These are phyloP conservation scores for Ctenopoma kingsleyae DNA, from an alignment of 2,797 vertebrate genomes.

Conservation along the genomic window DNA sequence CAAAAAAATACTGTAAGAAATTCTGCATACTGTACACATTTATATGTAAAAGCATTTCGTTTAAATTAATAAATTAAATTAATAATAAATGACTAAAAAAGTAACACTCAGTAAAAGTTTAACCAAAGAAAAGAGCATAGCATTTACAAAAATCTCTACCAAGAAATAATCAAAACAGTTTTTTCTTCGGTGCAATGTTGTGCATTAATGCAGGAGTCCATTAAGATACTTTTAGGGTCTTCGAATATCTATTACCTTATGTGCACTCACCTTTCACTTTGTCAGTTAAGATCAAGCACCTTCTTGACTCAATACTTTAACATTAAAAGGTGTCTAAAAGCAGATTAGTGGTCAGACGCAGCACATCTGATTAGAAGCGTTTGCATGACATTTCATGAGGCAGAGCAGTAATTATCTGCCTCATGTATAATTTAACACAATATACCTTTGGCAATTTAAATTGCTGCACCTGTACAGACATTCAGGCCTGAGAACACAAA, in stretches of 20 bases:
- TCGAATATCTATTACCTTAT: not conserved
- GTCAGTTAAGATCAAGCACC: constrained; percentile 12
- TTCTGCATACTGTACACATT: no score
- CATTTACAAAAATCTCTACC: no score
- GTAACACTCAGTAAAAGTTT: no score
- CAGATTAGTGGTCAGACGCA: constrained; percentile 21
- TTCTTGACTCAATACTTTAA: constrained; percentile 5
- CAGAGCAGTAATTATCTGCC: constrained; percentile 43
- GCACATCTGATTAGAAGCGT: constrained; percentile 30
- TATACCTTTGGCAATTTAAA: constrained; percentile 40
- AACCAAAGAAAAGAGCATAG: no score
- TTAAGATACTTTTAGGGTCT: not conserved
- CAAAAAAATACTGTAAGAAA: no score
- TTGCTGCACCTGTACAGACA: constrained; percentile 42
- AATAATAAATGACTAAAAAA: no score
- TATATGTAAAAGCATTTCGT: no score
- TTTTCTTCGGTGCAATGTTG: not conserved
- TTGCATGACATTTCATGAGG: constrained; percentile 47
- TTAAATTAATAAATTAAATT: no score
- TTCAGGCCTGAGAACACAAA: constrained; percentile 44
- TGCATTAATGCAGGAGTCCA: not conserved
- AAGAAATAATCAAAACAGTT: not conserved
- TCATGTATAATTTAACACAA: constrained; percentile 61
- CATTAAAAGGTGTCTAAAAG: constrained; percentile 18
- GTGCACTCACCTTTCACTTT: not conserved